A percentile compares a stretch with the other conserved stretches of the same genome.
Conservation (phyloP, 2,113 vertebrate species). For the Paradisaea rubra region DNA sequence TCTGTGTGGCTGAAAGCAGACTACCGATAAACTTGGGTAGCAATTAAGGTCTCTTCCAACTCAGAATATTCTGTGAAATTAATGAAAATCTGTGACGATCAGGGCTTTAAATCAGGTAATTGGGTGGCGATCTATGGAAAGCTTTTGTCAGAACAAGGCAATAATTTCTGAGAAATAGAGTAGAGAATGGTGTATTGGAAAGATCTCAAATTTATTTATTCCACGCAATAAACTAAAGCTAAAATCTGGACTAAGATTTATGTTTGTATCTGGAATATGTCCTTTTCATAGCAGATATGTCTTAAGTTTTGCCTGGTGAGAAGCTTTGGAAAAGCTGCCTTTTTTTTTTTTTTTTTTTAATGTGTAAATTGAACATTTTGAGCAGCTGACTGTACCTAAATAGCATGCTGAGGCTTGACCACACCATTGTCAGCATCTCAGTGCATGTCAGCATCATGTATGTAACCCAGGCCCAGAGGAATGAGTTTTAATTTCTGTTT, state of each 20-base stretch:
- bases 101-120: neutral
- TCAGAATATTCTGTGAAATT: neutral
- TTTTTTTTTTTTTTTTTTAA: neutral
- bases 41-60: neutral
- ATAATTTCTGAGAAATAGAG: neutral
- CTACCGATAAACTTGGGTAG: neutral
- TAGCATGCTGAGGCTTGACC: neutral
- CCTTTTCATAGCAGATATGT: rapidly evolving
- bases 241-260: neutral
- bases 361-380: neutral
- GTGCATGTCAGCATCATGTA: rapidly evolving
- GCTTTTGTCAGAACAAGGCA: neutral
- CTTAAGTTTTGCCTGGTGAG: neutral
- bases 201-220: neutral
- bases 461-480: neutral
- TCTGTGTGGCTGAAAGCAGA: neutral
- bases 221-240: neutral
- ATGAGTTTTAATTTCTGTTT: neutral
- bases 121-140: neutral
- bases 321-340: neutral
- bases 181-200: neutral
- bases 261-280: neutral
- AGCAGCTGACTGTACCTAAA: neutral
- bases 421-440: rapidly evolving
- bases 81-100: neutral